A percentile compares a stretch with the other conserved stretches of the same genome.
Conservation (phyloP, 2,888 invertebrate species). For the Belgica antarctica region DNA sequence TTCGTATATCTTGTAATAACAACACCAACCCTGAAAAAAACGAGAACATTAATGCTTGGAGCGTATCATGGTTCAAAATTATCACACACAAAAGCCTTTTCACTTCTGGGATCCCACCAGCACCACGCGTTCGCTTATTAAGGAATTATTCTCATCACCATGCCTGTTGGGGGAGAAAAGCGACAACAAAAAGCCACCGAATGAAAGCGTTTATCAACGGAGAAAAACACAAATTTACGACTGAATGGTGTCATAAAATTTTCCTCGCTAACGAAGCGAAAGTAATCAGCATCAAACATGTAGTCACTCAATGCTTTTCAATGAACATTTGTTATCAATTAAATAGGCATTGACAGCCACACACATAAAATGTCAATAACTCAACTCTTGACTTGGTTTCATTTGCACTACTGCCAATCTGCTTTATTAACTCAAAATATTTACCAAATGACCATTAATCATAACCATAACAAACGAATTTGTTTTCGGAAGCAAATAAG, state of each 20-base stretch:
- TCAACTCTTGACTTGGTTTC: too few relatives aligned
- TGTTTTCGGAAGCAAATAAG: neutral
- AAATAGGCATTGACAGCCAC: too few relatives aligned
- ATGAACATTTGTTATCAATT: too few relatives aligned
- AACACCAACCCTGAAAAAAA: constrained; percentile 2
- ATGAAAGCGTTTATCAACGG: neutral
- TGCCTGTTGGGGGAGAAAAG: neutral
- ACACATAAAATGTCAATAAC: too few relatives aligned
- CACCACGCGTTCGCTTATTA: constrained; percentile 15
- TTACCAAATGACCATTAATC: constrained; percentile 13
- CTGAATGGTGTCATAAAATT: too few relatives aligned
- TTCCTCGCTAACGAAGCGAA: too few relatives aligned
- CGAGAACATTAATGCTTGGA: neutral
- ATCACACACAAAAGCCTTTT: constrained; percentile 16
- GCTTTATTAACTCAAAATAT: too few relatives aligned
- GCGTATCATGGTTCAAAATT: constrained; percentile 9
- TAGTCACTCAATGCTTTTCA: too few relatives aligned
- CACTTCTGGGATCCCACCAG: neutral
- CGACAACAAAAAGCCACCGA: too few relatives aligned
- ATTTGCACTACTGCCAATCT: too few relatives aligned
- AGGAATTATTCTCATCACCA: constrained; percentile 18
- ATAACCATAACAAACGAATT: neutral
- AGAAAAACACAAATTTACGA: too few relatives aligned
- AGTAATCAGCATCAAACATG: too few relatives aligned
- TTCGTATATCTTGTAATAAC: constrained; percentile 11